Base-by-base conservation (phyloP, 2,888 invertebrate genomes). In the Eupelmus urozonus region DNA sequence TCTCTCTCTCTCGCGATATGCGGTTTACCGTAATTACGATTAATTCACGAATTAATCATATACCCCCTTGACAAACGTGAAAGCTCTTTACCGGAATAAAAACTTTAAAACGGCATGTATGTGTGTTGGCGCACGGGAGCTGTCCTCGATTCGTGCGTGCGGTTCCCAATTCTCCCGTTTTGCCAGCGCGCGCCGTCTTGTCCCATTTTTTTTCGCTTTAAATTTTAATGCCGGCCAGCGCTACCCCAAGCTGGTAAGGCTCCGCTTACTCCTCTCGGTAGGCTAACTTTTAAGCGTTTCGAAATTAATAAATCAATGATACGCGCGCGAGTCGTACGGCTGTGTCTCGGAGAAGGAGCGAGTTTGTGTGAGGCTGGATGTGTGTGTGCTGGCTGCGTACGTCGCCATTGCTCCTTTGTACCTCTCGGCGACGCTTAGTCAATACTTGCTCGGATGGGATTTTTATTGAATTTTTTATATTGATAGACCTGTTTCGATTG, bases 41-140 rank as follows among this genome's bases (percentile, higher is more conserved):
- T 79, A 67, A 76, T 79, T 72, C 63, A 42, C 13, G 59, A 76
- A 79, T 79, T 79, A 69, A 76, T 76, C 71, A 69, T 79, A 72
- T 53, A 53, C 53, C 53, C 53, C 18, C 20, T 1, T 13, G n/a
- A 18, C 11, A 16, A 18, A 5, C 40, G n/a, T 1, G n/a, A n/a
- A 29, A 7, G 13, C 5, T 25, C 16, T 40, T 23, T 16, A 40
- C 13, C 18, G 27, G 18, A 23, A 9, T 13, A 29, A 16, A 53
- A 74, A 66, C 49, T 74, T 73, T 73, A 73, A 63, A 70, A 9
- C 53, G 34, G 9, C 3, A n/a, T n/a, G n/a, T n/a, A n/a, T n/a
- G n/a, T n/a, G n/a, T n/a, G n/a, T n/a, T n/a, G n/a, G n/a, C n/a
- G n/a, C n/a, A n/a, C 16, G 57, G 23, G 4, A 40, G 9, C n/a